Conservation (phyloP, 2,113 vertebrate species). For the Hippocampus comes region DNA sequence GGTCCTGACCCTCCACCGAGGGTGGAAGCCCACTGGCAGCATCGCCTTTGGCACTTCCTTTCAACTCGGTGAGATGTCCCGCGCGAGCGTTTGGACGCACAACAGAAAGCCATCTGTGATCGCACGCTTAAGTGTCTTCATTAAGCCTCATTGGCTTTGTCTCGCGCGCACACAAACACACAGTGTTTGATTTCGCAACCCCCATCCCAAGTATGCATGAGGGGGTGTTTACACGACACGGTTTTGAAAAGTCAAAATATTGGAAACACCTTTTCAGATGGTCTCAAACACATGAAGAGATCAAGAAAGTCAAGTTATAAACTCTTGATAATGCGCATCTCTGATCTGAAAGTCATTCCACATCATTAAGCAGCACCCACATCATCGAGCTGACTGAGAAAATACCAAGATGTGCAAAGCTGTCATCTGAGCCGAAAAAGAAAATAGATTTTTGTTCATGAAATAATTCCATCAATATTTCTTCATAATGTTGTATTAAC, state of each 20-base stretch:
- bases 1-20: slow-evolving; percentile 40
- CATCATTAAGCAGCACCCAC: no score
- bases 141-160: slow-evolving; percentile 67
- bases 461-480: no score
- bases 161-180: slow-evolving; percentile 22
- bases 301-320: no score
- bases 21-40: slow-evolving; percentile 59
- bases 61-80: slow-evolving; percentile 55
- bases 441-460: no score
- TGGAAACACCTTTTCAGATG: no score
- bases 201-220: not conserved
- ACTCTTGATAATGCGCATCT: no score
- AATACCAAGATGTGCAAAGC: no score
- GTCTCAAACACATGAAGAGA: no score
- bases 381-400: no score
- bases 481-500: no score
- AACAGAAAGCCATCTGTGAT: slow-evolving; percentile 73
- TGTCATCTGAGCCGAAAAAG: no score
- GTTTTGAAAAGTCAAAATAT: not conserved
- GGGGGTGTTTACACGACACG: not conserved
- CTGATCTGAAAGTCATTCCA: no score
- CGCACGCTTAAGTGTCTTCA: slow-evolving; percentile 69
- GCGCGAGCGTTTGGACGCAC: slow-evolving; percentile 62
- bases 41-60: slow-evolving; percentile 68
- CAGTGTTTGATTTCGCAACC: slow-evolving; percentile 13